Evolutionary conservation across 1,140 invertebrate genomes (phyloP).

Genomic region (Lerema accius): DNA sequence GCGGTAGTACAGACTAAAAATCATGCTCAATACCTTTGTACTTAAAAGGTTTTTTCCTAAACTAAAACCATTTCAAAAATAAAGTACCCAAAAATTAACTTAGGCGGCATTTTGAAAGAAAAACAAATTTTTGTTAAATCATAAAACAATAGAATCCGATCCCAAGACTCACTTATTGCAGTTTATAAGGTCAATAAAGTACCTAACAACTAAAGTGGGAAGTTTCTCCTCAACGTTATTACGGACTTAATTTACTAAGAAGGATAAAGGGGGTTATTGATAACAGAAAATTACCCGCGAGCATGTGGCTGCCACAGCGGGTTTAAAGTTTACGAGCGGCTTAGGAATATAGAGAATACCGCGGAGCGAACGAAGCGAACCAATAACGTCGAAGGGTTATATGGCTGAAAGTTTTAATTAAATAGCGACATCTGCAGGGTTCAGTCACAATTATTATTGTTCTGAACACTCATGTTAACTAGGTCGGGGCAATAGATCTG

Average conservation of each 20-base stretch:
- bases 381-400: constrained; percentile 48
- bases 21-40: no score
- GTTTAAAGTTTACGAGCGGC: constrained; percentile 52
- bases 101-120: no score
- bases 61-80: no score
- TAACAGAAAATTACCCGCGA: constrained; percentile 41
- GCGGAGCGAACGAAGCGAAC: constrained; percentile 35
- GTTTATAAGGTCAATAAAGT: constrained; percentile 6
- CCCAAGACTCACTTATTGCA: no score
- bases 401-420: constrained; percentile 73
- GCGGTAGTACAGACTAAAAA: no score
- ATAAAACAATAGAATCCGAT: no score
- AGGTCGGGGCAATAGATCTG: constrained; percentile 37
- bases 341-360: constrained; percentile 36
- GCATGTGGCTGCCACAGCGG: constrained; percentile 28
- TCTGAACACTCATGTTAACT: constrained; percentile 49
- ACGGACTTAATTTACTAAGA: constrained; percentile 9
- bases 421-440: constrained; percentile 66
- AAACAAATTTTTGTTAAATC: no score
- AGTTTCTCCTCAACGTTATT: constrained; percentile 1
- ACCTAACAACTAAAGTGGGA: background rate
- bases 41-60: no score
- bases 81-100: no score
- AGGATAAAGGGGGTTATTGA: constrained; percentile 39
- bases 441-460: constrained; percentile 55